Base-by-base conservation (phyloP, 2,888 invertebrate species). In the Cephus runcator region DNA sequence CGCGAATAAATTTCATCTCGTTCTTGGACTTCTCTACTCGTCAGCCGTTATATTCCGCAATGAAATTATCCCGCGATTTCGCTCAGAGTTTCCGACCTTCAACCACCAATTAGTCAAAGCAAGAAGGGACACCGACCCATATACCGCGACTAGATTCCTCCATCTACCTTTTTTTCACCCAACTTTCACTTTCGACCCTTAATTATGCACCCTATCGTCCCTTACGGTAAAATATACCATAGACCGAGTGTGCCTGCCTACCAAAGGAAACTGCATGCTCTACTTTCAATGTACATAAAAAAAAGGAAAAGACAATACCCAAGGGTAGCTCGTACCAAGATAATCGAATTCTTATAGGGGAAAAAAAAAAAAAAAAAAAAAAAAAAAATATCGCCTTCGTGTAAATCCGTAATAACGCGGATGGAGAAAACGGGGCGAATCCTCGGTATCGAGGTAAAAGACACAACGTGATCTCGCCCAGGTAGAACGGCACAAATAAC, bases 1-100 rank as follows among this genome's bases (percentile, higher is more conserved):
- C 87, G 87, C 85, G 88, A 87, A 88, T 88, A 88, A 88, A 88
- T 88, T 88, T 88, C 87, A 86, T 85, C 88, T 87, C 86, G 84
- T 88, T 88, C 87, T 87, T 87, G 85, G 83, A 79, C 81, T 81
- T 80, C 79, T 75, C 80, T 11, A 11, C 9, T 73, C 80, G 80
- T 33, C 30, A 12, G 34, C 30, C 36, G 34, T 35, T 74, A 34
- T 35, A 23, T 30, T 74, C 74, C 74, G 74, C 74, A 31, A 56
- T 23, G 56, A 56, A 56, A 56, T 56, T 56, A 56, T 56, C 56
- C 56, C 23, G 56, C 56, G 56, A 23, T 56, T 56, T 23, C 56
- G 23, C 56, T 9, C 56, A 9, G 9, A 56, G 9, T 9, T 56
- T 56, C 9, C 23, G 56, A 56, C 56, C 23, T 56, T 56, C 56